Conservation (phyloP, 2,888 invertebrate species). For the Mesorhabditis belari region DNA sequence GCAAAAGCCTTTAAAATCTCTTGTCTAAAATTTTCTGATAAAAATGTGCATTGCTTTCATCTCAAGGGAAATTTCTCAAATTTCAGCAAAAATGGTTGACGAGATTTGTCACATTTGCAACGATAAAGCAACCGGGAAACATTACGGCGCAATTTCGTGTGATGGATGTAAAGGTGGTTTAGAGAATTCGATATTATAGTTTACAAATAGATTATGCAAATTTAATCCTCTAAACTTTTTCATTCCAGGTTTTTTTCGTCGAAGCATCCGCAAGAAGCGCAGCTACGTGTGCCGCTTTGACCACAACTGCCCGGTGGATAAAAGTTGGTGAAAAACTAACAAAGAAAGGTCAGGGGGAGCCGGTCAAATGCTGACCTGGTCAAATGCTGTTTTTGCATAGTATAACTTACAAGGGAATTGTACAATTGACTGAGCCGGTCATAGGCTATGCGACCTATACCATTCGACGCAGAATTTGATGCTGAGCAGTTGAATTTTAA, state of each 20-base stretch:
- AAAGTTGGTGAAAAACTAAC: conserved; percentile 36
- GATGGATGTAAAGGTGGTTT: conserved; percentile 48
- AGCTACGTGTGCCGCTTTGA: conserved; percentile 50
- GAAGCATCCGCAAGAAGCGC: conserved; percentile 50
- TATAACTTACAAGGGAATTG: no score
- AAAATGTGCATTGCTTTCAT: no score
- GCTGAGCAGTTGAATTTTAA: no score
- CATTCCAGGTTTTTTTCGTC: conserved; percentile 44
- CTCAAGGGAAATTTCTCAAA: no score
- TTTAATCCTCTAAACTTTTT: background rate
- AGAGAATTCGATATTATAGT: background rate
- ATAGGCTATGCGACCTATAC: no score
- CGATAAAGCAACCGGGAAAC: conserved; percentile 50
- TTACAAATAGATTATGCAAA: background rate
- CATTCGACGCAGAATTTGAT: no score
- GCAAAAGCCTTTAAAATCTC: no score
- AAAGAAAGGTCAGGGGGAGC: no score
- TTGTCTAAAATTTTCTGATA: no score
- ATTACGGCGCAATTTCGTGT: conserved; percentile 48
- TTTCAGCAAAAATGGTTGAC: conserved; percentile 31
- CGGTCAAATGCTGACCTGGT: no score
- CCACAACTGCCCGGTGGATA: conserved; percentile 47
- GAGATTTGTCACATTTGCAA: conserved; percentile 43
- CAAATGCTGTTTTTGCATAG: no score
- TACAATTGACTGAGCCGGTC: no score